phyloP scores from a whole-genome alignment of 1,140 invertebrate species.

The Microvelia longipes region DNA sequence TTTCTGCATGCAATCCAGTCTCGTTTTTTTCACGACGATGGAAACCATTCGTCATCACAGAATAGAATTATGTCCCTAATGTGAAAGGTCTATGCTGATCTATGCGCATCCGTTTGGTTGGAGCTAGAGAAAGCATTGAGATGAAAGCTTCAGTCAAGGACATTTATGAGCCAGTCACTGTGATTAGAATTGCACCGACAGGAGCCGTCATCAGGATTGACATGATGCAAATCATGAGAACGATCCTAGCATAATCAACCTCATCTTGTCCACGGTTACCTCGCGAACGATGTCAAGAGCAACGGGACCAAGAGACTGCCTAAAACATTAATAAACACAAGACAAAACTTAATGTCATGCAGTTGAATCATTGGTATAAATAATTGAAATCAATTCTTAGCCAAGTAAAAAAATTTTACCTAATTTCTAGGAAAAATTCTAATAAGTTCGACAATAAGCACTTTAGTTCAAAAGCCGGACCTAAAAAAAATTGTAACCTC shows the following conservation, averaged over 20 bases:
- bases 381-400: too few species aligned
- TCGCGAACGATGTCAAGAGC: slow-evolving; percentile 47
- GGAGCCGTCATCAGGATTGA: slow-evolving; percentile 87
- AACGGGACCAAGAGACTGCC: slow-evolving; percentile 67
- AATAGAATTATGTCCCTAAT: slow-evolving; percentile 69
- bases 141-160: slow-evolving; percentile 44
- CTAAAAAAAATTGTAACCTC: too few species aligned
- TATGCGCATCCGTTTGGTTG: slow-evolving; percentile 44
- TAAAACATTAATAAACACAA: slow-evolving; percentile 18
- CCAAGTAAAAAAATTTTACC: too few species aligned
- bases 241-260: slow-evolving; percentile 37
- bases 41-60: slow-evolving; percentile 40
- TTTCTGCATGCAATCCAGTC: background rate
- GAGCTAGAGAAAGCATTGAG: slow-evolving; percentile 25
- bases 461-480: too few species aligned
- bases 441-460: too few species aligned
- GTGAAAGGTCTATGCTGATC: slow-evolving; percentile 56
- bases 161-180: slow-evolving; percentile 52
- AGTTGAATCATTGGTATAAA: background rate
- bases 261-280: slow-evolving; percentile 22
- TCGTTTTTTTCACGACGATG: background rate
- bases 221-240: slow-evolving; percentile 60
- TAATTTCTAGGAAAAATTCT: too few species aligned
- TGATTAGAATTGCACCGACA: slow-evolving; percentile 74
- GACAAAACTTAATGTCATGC: background rate